Base-by-base conservation (phyloP, 2,888 invertebrate genomes). In the Lithodes maja region DNA sequence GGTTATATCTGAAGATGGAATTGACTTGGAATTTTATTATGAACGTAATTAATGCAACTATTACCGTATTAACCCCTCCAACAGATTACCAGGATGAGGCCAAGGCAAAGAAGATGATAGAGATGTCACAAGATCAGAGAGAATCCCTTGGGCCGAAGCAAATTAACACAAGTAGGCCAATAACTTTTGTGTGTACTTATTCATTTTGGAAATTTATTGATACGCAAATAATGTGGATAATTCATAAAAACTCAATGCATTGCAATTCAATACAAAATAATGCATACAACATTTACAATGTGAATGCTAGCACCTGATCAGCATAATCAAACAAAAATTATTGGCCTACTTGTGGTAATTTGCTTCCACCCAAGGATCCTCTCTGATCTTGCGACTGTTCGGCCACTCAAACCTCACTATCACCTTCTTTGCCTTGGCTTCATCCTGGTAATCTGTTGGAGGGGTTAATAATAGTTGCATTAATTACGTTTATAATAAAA, bases 341-440 rank as follows among this genome's bases (percentile, higher is more conserved):
- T 1, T n/a, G 17, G 68, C 86, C 78, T 61, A 90, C 91, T 86
- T 87, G 83, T 85, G 79, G 68, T 87, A 91, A 49, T 82, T 78
- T 1, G 88, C 84, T 53, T 87, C 83, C 87, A 96, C 95, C 98
- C 98, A 99, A 0, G 96, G 95, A 93, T 98, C 98, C 83, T 96
- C 96, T 0, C 95, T 95, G 91, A 96, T 95, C 92, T 96, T 95
- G 93, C 96, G 96, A 15, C 96, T 95, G 93, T 97, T 96, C 92
- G 95, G 95, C 49, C 97, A 95, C 0, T 96, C 96, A 94, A 98
- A 98, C 93, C 96, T 96, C 7, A 98, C 97, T 9, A 96, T 97
- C 0, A 96, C 95, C 55, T 86, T 90, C 54, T 83, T 87, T 3
- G 86, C 79, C 49, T 83, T 87, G 3, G 90, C 91, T 17, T 91